Conservation (phyloP, 2,888 invertebrate genomes). For the Myopa testacea region DNA sequence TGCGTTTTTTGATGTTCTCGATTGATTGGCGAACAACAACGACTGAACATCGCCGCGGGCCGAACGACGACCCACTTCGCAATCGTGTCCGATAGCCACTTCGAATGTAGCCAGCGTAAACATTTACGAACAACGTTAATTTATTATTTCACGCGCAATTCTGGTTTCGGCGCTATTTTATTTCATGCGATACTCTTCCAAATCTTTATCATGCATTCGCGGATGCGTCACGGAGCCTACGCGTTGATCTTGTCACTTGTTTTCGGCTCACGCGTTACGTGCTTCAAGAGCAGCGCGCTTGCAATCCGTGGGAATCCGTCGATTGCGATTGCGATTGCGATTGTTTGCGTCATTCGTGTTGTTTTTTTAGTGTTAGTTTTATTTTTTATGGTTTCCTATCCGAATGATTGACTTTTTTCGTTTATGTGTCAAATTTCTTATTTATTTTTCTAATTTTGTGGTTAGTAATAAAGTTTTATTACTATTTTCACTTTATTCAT, state of each 20-base stretch:
- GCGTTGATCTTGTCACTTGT: constrained; percentile 5
- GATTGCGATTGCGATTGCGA: not conserved
- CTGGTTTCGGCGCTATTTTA: too few species aligned
- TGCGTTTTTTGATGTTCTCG: not conserved
- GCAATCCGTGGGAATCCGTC: constrained; percentile 7
- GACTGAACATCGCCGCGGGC: not conserved
- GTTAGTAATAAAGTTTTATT: not conserved
- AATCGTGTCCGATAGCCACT: not conserved
- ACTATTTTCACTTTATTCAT: too few species aligned
- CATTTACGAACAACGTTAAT: too few species aligned
- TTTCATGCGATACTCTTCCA: not conserved
- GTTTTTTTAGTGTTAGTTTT: not conserved
- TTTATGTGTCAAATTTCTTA: not conserved
- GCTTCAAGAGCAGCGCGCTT: not conserved
- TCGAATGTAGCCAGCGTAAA: too few species aligned
- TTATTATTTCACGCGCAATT: too few species aligned
- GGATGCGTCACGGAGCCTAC: too few species aligned
- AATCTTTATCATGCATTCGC: not conserved
- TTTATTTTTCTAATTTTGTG: constrained; percentile 5
- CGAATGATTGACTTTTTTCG: too few species aligned
- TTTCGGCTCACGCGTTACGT: not conserved
- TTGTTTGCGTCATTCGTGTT: not conserved
- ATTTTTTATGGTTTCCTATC: not conserved
- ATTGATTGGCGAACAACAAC: too few species aligned
- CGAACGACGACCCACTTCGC: constrained; percentile 9